A percentile compares a stretch with the other conserved stretches of the same genome.
These are phyloP conservation scores for Beris chalybata DNA, from an alignment of 2,888 invertebrate genomes.

Conservation along the genomic window DNA sequence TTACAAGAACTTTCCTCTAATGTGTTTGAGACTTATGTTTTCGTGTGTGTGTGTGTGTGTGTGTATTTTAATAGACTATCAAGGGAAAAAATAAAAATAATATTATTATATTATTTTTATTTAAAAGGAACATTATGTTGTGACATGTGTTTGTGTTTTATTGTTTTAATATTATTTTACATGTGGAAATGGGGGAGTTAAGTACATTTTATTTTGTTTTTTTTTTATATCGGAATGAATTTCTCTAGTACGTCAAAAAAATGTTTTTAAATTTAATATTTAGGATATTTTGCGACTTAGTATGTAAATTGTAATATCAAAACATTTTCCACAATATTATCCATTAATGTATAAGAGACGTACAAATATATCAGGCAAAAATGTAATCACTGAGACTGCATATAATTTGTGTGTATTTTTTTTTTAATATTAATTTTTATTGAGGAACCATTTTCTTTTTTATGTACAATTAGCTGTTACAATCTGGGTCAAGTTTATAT, in stretches of 20 bases:
- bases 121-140: constrained; percentile 30
- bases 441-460: constrained; percentile 22
- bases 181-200: constrained; percentile 15
- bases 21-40: constrained; percentile 9
- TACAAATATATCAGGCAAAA: constrained; percentile 10
- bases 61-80: not conserved
- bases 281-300: not conserved
- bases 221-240: too few relatives aligned
- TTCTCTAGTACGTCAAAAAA: constrained; percentile 1
- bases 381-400: constrained; percentile 15
- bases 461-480: constrained; percentile 11
- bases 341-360: constrained; percentile 5
- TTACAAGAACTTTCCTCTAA: constrained; percentile 1
- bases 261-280: not conserved
- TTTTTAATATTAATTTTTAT: constrained; percentile 9
- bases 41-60: not conserved
- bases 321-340: constrained; percentile 3
- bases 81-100: constrained; percentile 12
- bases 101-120: constrained; percentile 11
- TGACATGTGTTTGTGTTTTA: constrained; percentile 14
- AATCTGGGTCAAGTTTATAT: too few relatives aligned
- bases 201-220: constrained; percentile 9
- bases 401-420: constrained; percentile 5
- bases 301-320: constrained; percentile 16
- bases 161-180: constrained; percentile 4